A percentile compares a stretch with the other conserved stretches of the same genome.
phyloP scores from a whole-genome alignment of 2,888 invertebrate genomes.

The Lasioglossum oenotherae region DNA sequence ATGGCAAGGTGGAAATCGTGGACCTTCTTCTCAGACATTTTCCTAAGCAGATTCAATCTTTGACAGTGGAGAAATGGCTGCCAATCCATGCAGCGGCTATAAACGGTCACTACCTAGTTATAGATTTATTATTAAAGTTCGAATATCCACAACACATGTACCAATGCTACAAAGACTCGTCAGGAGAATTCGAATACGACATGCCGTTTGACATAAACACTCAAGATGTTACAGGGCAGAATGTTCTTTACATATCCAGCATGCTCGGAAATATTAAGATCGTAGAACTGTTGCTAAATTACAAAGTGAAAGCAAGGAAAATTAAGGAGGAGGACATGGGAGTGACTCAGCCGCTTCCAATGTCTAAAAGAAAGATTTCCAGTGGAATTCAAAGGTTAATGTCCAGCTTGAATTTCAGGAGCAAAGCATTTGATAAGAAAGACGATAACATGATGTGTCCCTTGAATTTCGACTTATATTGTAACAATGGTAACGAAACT shows the following conservation, averaged over 20 bases:
- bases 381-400: slow-evolving; percentile 95
- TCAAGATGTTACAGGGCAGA: slow-evolving; percentile 95
- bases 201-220: slow-evolving; percentile 97
- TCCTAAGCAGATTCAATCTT: slow-evolving; percentile 93
- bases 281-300: slow-evolving; percentile 91
- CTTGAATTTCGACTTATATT: slow-evolving; percentile 90
- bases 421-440: slow-evolving; percentile 85
- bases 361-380: slow-evolving; percentile 90
- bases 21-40: slow-evolving; percentile 91
- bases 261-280: slow-evolving; percentile 92
- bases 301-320: slow-evolving; percentile 87
- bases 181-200: slow-evolving; percentile 92
- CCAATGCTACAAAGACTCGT: slow-evolving; percentile 88
- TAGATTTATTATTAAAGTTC: slow-evolving; percentile 92
- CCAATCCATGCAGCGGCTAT: slow-evolving; percentile 97
- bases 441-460: slow-evolving; percentile 88
- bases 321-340: slow-evolving; percentile 84
- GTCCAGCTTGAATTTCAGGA: slow-evolving; percentile 90
- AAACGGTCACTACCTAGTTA: slow-evolving; percentile 92
- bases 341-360: slow-evolving; percentile 76
- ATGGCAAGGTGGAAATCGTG: slow-evolving; percentile 92
- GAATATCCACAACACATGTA: slow-evolving; percentile 91
- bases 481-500: slow-evolving; percentile 92
- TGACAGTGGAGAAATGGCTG: slow-evolving; percentile 96
- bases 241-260: slow-evolving; percentile 95